phyloP scores from a whole-genome alignment of 1,140 invertebrate genomes.

The Ctenoplectra terminalis region DNA sequence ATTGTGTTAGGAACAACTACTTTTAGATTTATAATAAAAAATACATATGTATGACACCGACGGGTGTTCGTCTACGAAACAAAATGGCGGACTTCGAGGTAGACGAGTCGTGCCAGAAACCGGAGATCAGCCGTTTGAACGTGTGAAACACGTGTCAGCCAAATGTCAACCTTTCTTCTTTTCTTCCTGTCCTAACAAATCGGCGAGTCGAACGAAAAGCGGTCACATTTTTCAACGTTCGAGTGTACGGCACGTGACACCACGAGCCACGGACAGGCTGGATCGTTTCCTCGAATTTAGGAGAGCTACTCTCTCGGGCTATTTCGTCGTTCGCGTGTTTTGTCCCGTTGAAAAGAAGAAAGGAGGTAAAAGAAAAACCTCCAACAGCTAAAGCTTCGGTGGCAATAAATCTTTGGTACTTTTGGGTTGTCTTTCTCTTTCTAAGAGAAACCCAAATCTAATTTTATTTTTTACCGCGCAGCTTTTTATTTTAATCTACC shows the following conservation, averaged over 20 bases:
- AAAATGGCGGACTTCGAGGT: neutral
- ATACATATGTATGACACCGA: too few relatives aligned
- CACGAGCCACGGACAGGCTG: neutral
- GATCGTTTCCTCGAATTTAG: slow-evolving; percentile 26
- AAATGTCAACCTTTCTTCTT: slow-evolving; percentile 20
- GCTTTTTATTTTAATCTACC: too few relatives aligned
- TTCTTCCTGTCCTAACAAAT: neutral
- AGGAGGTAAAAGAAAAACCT: neutral
- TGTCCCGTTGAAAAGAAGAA: neutral
- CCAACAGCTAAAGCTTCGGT: neutral
- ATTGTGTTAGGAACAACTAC: too few relatives aligned
- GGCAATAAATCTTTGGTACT: neutral
- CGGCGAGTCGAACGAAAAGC: neutral
- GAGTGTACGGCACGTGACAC: slow-evolving; percentile 33
- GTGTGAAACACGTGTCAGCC: slow-evolving; percentile 46
- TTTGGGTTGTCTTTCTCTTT: neutral
- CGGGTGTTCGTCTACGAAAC: too few relatives aligned
- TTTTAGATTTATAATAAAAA: too few relatives aligned
- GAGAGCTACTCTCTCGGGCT: neutral
- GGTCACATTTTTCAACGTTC: slow-evolving; percentile 30
- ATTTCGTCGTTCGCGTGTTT: neutral
- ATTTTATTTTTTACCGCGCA: too few relatives aligned
- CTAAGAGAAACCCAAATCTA: too few relatives aligned
- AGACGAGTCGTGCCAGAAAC: neutral
- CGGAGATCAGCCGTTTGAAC: neutral